These are phyloP conservation scores for Pseudococcus longispinus DNA, from an alignment of 2,888 invertebrate species.

Conservation along the genomic window DNA sequence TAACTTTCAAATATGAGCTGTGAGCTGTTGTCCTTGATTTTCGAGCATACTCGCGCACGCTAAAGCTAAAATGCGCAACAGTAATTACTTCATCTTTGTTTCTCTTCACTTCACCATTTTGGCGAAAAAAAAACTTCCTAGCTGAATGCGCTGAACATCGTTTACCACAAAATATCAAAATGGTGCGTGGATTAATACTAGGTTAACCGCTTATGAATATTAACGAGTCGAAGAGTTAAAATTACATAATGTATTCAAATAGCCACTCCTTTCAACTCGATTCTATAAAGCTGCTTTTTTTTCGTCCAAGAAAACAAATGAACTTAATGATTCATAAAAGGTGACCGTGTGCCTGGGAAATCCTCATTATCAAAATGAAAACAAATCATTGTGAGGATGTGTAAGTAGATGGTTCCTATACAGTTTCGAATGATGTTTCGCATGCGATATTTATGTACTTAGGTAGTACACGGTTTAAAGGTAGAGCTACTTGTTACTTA, in stretches of 20 bases:
- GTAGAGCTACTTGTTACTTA: not conserved
- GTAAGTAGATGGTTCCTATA: not conserved
- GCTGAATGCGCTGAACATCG: not conserved
- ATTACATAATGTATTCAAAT: slow-evolving; percentile 39
- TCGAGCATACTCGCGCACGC: not conserved
- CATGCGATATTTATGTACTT: not conserved
- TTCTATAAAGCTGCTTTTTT: not conserved
- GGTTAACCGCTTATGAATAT: slow-evolving; percentile 39
- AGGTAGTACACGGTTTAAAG: not conserved
- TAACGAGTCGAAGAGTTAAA: slow-evolving; percentile 15
- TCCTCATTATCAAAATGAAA: slow-evolving; percentile 26
- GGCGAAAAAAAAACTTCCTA: slow-evolving; percentile 30
- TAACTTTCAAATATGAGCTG: slow-evolving; percentile 41
- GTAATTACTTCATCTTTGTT: slow-evolving; percentile 36
- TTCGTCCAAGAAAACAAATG: slow-evolving; percentile 31
- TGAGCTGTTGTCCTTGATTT: slow-evolving; percentile 32
- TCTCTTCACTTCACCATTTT: slow-evolving; percentile 2
- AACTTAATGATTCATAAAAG: slow-evolving; percentile 13
- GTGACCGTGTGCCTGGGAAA: slow-evolving; percentile 16
- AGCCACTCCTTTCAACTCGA: slow-evolving; percentile 8
- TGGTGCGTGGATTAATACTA: slow-evolving; percentile 33
- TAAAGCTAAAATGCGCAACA: slow-evolving; percentile 39
- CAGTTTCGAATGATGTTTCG: not conserved
- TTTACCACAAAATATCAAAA: slow-evolving; percentile 37
- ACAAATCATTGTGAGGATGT: not conserved